Conservation (phyloP, 2,888 invertebrate genomes). For the Cheilosia scutellata region DNA sequence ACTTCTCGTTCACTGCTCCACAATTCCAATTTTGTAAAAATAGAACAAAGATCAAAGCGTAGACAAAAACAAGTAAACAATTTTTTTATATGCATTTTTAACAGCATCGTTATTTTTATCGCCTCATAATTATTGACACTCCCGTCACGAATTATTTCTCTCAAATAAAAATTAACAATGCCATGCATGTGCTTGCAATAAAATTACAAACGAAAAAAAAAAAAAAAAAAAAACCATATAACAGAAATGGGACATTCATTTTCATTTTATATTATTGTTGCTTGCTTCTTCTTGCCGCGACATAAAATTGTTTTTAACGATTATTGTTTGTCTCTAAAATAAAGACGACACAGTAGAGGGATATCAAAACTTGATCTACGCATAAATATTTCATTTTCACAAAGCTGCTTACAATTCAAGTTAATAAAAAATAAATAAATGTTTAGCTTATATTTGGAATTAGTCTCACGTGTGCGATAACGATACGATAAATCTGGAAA, state of each 20-base stretch:
- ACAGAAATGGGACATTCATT: conserved; percentile 59
- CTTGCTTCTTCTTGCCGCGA: conserved; percentile 47
- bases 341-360: not conserved
- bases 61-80: conserved; percentile 38
- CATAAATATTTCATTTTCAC: conserved; percentile 53
- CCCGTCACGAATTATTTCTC: conserved; percentile 60
- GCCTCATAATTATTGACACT: conserved; percentile 64
- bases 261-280: conserved; percentile 33
- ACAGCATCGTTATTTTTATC: conserved; percentile 58
- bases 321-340: conserved; percentile 52
- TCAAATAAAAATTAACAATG: conserved; percentile 60
- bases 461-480: conserved; percentile 43
- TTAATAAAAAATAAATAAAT: conserved; percentile 37
- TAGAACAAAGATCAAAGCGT: conserved; percentile 35
- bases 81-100: conserved; percentile 28
- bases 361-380: conserved; percentile 40
- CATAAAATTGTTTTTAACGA: conserved; percentile 66
- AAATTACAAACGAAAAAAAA: conserved; percentile 30
- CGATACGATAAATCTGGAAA: conserved; percentile 28
- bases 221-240: too few relatives aligned
- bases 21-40: conserved; percentile 26
- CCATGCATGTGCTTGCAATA: conserved; percentile 66
- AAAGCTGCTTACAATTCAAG: conserved; percentile 29
- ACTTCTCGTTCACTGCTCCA: conserved; percentile 17
- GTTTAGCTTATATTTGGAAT: conserved; percentile 26